Percentiles rank a stretch among this genome's conserved stretches.
Evolutionary conservation across 2,888 invertebrate species (phyloP).

Genomic region (Orthosia gothica): DNA sequence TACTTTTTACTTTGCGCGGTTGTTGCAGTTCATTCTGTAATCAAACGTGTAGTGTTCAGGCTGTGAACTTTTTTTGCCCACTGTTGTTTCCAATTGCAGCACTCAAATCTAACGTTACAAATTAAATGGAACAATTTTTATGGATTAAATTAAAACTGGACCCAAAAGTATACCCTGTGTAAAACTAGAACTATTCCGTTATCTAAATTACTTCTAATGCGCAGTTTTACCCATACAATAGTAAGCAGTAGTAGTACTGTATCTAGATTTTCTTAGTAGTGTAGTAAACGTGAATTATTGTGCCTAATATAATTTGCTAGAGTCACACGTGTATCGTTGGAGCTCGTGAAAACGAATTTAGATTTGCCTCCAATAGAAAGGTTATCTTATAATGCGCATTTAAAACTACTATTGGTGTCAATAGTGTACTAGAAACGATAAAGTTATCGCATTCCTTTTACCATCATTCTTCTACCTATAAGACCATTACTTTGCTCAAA

Average conservation of each 20-base stretch:
- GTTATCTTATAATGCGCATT: not conserved
- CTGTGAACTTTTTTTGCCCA: not conserved
- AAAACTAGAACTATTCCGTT: not conserved
- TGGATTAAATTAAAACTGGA: not conserved
- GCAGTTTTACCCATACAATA: not conserved
- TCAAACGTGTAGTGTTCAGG: not conserved
- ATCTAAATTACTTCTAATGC: not conserved
- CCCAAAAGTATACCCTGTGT: no score
- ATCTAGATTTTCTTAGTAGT: not conserved
- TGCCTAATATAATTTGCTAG: not conserved
- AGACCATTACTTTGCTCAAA: no score
- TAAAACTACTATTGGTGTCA: no score
- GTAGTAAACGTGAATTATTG: no score
- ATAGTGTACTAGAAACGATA: no score
- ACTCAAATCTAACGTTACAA: not conserved
- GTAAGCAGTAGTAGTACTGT: not conserved
- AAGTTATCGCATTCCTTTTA: no score
- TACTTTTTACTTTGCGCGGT: not conserved
- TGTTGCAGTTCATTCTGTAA: not conserved
- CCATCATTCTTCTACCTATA: no score
- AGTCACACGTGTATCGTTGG: conserved; percentile 1
- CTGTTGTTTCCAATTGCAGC: not conserved
- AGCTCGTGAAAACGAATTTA: not conserved
- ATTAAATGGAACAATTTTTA: not conserved
- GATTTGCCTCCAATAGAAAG: not conserved